These are phyloP conservation scores for Psophia crepitans DNA, from an alignment of 2,113 vertebrate genomes.

Conservation along the genomic window DNA sequence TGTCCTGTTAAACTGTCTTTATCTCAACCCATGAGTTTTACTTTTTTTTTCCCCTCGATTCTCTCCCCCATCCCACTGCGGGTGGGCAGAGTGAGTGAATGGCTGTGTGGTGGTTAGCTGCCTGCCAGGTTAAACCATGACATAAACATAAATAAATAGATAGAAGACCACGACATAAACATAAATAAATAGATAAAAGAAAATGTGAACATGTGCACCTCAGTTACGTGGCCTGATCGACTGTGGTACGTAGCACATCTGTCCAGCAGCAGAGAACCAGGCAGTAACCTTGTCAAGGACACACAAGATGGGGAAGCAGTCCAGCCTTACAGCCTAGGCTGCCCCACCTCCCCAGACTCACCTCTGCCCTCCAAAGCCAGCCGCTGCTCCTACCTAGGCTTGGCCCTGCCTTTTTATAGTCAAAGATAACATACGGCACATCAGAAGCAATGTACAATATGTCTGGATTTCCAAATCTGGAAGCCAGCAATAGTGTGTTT, in stretches of 20 bases:
- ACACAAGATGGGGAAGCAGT: neutral
- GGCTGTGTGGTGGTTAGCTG: too few species aligned
- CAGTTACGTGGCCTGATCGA: neutral
- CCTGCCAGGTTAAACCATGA: too few species aligned
- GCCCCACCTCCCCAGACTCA: neutral
- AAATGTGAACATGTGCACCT: neutral
- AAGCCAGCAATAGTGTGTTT: neutral
- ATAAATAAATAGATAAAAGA: neutral
- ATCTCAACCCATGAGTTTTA: too few species aligned
- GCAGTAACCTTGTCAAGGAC: neutral
- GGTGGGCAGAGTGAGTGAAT: too few species aligned
- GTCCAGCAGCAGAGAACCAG: neutral
- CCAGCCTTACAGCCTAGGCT: neutral
- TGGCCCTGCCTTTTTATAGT: neutral
- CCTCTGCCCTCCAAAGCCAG: neutral
- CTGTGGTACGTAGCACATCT: neutral
- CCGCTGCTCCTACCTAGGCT: neutral
- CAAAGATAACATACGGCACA: neutral
- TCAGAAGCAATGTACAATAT: neutral
- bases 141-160: neutral
- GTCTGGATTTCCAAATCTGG: neutral
- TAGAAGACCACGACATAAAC: neutral
- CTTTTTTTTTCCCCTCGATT: too few species aligned
- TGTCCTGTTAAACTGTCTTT: too few species aligned
- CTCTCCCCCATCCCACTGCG: too few species aligned